These are phyloP conservation scores for Pentalonia nigronervosa DNA, from an alignment of 1,140 invertebrate species.

Conservation along the genomic window DNA sequence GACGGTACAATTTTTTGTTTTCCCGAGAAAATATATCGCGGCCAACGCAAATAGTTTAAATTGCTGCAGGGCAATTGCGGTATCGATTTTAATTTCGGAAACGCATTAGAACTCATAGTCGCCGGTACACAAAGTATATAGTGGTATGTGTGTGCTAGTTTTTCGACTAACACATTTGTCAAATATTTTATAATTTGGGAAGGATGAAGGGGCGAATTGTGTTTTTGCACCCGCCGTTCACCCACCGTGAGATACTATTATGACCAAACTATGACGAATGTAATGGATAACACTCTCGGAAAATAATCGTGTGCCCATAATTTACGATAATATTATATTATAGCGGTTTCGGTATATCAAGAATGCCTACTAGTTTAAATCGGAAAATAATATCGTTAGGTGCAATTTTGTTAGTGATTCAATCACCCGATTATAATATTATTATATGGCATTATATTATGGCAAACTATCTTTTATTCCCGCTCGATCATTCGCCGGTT, in stretches of 20 bases:
- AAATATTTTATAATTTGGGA: background rate
- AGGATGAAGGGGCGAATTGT: background rate
- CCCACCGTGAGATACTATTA: too few species aligned
- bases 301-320: background rate
- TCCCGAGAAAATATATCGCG: too few species aligned
- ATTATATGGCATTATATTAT: background rate
- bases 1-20: background rate
- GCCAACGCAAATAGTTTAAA: background rate
- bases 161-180: background rate
- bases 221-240: too few species aligned
- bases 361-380: background rate
- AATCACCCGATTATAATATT: background rate
- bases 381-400: background rate
- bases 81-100: slow-evolving; percentile 1
- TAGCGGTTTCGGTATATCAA: background rate
- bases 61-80: background rate
- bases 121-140: too few species aligned
- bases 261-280: too few species aligned
- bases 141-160: background rate
- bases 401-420: background rate
- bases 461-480: background rate
- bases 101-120: background rate
- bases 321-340: background rate
- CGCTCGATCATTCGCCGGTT: background rate
- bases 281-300: too few species aligned